Base-by-base conservation (phyloP, 2,888 invertebrate genomes). In the Rhamphomyia laevipes region DNA sequence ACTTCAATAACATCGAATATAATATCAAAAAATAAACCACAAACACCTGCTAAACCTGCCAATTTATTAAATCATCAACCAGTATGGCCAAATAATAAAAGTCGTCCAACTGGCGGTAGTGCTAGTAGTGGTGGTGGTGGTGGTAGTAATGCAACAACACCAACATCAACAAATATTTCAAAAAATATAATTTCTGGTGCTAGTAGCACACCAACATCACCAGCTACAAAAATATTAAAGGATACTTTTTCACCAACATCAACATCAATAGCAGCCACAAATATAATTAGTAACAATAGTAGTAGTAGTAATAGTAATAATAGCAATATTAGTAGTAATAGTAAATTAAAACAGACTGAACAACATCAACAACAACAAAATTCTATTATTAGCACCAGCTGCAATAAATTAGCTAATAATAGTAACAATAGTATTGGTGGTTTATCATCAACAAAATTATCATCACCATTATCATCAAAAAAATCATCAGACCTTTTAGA, bases 81-180 rank as follows among this genome's bases (percentile, higher is more conserved):
- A 51, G 76, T 78, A 48, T 80, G 80, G 79, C 79, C 80, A 33
- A 63, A 80, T 45, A n/a, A n/a, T 35, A 80, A 80, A 61, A 78
- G 77, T 59, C 55, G 49, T 51, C 41, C 58, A 45, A 55, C 57
- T 48, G 46, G 53, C 46, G 35, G 56, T 56, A 51, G 49, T 33
- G 7, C 33, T 33, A 33, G 7, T 7, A 13, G 2, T n/a, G 13
- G 4, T n/a, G 13, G 13, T n/a, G 13, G 13, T 5, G 7, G 13
- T n/a, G n/a, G 5, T 35, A 35, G n/a, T 5, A 5, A 4, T n/a
- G n/a, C 35, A 35, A 35, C 13, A 10, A 42, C 41, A 42, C 6
- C 21, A 45, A 61, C 57, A 57, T 6, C 30, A 43, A 37, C 40
- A 35, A 49, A 15, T 43, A 57, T 40, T 44, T 11, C 6, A 30